Evolutionary conservation across 1,140 invertebrate species (phyloP).

Genomic region (Coptotermes formosanus): DNA sequence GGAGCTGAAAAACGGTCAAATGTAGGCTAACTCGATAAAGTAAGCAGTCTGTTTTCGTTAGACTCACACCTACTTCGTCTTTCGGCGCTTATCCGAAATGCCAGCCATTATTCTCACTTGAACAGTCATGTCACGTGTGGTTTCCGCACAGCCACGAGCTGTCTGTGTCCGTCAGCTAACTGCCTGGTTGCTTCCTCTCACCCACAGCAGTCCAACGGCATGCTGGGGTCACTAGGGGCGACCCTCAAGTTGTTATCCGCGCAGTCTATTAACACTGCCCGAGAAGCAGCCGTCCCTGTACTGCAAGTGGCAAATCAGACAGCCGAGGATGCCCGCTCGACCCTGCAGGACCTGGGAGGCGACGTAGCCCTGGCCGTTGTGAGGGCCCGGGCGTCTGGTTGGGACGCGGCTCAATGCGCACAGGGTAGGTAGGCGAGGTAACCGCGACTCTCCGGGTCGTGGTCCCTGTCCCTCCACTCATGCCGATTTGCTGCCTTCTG

Average conservation of each 20-base stretch:
- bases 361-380: not conserved
- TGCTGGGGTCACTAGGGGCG: not conserved
- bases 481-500: too few species aligned
- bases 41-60: too few species aligned
- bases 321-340: not conserved
- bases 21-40: too few species aligned
- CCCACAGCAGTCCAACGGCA: too few species aligned
- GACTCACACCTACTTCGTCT: too few species aligned
- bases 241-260: not conserved
- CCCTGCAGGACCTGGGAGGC: not conserved
- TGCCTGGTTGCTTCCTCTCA: too few species aligned
- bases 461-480: not conserved
- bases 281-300: not conserved
- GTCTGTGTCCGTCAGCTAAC: too few species aligned
- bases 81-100: too few species aligned
- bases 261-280: not conserved
- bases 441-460: not conserved
- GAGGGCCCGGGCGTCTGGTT: not conserved
- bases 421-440: not conserved
- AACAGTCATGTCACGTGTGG: too few species aligned
- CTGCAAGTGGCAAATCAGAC: not conserved
- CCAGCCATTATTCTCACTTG: too few species aligned
- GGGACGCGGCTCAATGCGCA: not conserved
- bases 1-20: too few species aligned
- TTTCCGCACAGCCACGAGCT: too few species aligned